A percentile compares a stretch with the other conserved stretches of the same genome.
Evolutionary conservation across 2,888 invertebrate species (phyloP).

Genomic region (Coremacera marginata): DNA sequence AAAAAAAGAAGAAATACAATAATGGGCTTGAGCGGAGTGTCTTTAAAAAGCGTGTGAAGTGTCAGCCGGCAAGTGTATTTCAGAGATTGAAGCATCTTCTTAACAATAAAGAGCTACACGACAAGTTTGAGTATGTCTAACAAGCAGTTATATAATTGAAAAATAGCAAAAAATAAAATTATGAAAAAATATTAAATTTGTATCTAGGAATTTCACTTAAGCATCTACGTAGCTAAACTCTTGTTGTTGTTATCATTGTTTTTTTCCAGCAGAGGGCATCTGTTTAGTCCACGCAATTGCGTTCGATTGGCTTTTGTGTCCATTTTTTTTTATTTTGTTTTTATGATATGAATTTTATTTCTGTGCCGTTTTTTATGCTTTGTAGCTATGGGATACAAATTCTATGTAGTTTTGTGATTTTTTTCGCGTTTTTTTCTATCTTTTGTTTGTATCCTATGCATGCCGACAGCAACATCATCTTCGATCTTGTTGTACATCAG

Average conservation of each 20-base stretch:
- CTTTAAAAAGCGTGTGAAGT: neutral
- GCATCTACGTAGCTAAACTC: neutral
- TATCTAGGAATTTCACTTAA: constrained; percentile 10
- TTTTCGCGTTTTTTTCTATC: constrained; percentile 37
- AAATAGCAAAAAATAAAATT: neutral
- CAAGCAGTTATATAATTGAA: too few species aligned
- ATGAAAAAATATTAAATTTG: constrained; percentile 17
- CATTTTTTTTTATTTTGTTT: neutral
- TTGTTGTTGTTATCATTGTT: constrained; percentile 9
- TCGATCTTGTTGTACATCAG: constrained; percentile 8
- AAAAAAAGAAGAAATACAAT: neutral
- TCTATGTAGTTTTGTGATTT: constrained; percentile 33
- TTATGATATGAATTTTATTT: constrained; percentile 15
- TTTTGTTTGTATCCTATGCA: neutral
- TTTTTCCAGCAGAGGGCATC: constrained; percentile 25
- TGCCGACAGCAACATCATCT: constrained; percentile 16
- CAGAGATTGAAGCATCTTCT: neutral
- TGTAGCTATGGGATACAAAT: constrained; percentile 5
- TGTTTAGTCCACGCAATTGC: constrained; percentile 23
- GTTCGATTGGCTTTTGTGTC: neutral
- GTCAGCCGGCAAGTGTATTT: neutral
- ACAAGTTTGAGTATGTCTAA: too few species aligned
- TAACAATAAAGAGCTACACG: neutral
- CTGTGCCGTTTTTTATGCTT: constrained; percentile 1
- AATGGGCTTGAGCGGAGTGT: neutral